These are phyloP conservation scores for Nothura maculosa DNA, from an alignment of 2,797 vertebrate genomes.

Conservation along the genomic window DNA sequence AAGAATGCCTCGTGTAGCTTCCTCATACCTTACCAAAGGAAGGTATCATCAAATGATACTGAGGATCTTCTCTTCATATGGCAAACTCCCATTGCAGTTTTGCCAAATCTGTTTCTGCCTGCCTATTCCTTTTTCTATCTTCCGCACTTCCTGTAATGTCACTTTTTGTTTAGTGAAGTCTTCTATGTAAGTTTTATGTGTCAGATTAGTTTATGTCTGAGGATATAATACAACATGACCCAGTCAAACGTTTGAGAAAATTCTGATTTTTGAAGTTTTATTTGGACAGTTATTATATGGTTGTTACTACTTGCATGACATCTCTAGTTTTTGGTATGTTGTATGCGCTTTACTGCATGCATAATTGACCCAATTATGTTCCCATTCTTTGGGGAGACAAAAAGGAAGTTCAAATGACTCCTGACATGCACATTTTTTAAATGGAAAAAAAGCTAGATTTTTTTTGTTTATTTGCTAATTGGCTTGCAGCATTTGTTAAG, in stretches of 20 bases:
- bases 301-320: background rate
- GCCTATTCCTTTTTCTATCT: background rate
- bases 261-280: background rate
- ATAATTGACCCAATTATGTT: background rate
- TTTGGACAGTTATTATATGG: background rate
- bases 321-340: background rate
- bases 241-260: background rate
- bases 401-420: background rate
- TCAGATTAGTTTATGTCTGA: background rate
- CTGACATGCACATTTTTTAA: background rate
- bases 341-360: fast-evolving
- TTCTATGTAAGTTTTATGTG: background rate
- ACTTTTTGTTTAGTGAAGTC: background rate
- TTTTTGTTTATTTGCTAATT: background rate
- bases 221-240: background rate
- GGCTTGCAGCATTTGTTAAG: background rate
- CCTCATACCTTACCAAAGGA: background rate
- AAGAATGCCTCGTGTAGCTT: background rate
- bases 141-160: background rate
- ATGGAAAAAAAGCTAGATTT: fast-evolving
- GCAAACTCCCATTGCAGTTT: background rate
- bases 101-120: background rate
- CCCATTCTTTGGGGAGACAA: background rate
- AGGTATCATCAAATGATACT: background rate
- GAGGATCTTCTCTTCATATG: background rate